phyloP scores from a whole-genome alignment of 1,140 invertebrate species.

The Hypothenemus hampei region DNA sequence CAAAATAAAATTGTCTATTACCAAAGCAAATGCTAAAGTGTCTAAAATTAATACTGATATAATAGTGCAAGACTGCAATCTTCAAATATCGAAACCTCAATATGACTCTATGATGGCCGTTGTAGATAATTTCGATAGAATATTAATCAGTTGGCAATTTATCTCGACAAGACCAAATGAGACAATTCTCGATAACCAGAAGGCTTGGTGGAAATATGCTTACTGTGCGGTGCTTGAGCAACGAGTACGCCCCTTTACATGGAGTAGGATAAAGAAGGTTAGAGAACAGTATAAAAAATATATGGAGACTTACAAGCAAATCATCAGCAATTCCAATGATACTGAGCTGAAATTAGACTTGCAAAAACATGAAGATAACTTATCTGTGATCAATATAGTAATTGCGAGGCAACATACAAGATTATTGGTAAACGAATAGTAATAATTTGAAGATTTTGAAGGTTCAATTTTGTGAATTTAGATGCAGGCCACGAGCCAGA shows the following conservation, averaged over 20 bases:
- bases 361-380: constrained; percentile 67
- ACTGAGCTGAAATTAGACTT: constrained; percentile 68
- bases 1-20: constrained; percentile 77
- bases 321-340: constrained; percentile 65
- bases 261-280: constrained; percentile 65
- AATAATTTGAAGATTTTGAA: constrained; percentile 17
- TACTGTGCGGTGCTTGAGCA: constrained; percentile 68
- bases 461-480: constrained; percentile 12
- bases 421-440: constrained; percentile 53
- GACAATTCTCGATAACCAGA: constrained; percentile 48
- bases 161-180: constrained; percentile 46
- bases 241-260: constrained; percentile 66
- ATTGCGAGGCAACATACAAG: constrained; percentile 77
- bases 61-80: constrained; percentile 70
- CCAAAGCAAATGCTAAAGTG: constrained; percentile 64
- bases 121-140: constrained; percentile 61
- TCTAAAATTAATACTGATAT: constrained; percentile 70
- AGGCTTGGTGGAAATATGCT: constrained; percentile 75
- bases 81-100: constrained; percentile 68
- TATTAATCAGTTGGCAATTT: constrained; percentile 62
- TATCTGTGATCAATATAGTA: constrained; percentile 70
- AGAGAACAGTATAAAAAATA: constrained; percentile 68
- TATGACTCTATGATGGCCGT: constrained; percentile 65
- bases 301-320: constrained; percentile 66
- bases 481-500: constrained; percentile 38